Percentiles rank a stretch among this genome's conserved stretches.
Evolutionary conservation across 1,140 invertebrate species (phyloP).

Genomic region (Hylaeus volcanicus): DNA sequence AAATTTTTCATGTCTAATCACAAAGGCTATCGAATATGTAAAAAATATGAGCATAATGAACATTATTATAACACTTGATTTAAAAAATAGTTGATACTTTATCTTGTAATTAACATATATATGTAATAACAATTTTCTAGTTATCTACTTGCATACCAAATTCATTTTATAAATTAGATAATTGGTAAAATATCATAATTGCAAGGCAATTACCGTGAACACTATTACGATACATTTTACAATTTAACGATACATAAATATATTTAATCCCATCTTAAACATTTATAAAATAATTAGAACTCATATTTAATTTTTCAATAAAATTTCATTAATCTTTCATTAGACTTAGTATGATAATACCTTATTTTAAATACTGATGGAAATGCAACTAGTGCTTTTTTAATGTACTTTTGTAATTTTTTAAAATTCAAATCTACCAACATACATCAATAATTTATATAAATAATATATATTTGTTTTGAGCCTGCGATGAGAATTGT

Average conservation of each 20-base stretch:
- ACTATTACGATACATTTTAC: constrained; percentile 15
- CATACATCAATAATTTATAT: constrained; percentile 2
- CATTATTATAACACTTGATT: background rate
- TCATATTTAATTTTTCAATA: constrained; percentile 7
- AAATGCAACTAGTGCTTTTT: background rate
- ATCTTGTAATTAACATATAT: constrained; percentile 13
- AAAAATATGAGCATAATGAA: constrained; percentile 22
- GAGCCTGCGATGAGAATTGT: background rate
- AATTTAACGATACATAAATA: constrained; percentile 25
- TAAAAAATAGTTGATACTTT: constrained; percentile 21
- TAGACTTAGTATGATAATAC: background rate
- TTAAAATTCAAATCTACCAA: constrained; percentile 1
- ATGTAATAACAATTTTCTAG: constrained; percentile 25
- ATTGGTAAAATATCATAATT: constrained; percentile 18
- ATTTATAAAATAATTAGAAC: background rate
- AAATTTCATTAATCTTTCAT: constrained; percentile 4
- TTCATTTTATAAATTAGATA: constrained; percentile 41
- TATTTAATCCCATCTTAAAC: constrained; percentile 1
- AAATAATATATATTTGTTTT: background rate
- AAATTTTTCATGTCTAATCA: constrained; percentile 24
- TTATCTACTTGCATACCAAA: constrained; percentile 17
- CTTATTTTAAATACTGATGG: background rate
- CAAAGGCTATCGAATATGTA: constrained; percentile 2
- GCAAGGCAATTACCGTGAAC: constrained; percentile 3
- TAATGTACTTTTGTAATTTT: background rate